These are phyloP conservation scores for Antheraea yamamai DNA, from an alignment of 2,888 invertebrate genomes.

Conservation along the genomic window DNA sequence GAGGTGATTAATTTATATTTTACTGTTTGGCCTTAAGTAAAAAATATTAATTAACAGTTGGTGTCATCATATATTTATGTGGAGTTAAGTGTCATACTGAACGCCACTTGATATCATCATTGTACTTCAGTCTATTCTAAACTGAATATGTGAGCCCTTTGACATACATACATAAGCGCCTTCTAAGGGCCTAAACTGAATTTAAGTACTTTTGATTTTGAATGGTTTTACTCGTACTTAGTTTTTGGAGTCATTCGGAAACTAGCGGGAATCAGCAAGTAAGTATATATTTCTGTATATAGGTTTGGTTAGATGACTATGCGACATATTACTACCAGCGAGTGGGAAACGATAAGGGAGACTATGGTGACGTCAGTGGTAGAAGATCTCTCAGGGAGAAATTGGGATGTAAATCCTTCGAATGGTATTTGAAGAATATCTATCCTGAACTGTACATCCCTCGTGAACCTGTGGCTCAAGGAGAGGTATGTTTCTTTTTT, in stretches of 20 bases:
- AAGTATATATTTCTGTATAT: constrained; percentile 27
- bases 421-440: constrained; percentile 98
- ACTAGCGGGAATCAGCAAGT: too few species aligned
- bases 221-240: too few species aligned
- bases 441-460: constrained; percentile 99
- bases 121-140: not conserved
- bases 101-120: not conserved
- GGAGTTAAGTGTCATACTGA: too few species aligned
- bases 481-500: constrained; percentile 88
- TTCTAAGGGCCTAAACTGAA: too few species aligned
- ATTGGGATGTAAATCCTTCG: constrained; percentile 96
- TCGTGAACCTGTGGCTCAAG: constrained; percentile 97
- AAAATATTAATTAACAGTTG: not conserved
- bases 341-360: constrained; percentile 98
- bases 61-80: not conserved
- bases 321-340: constrained; percentile 99
- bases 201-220: too few species aligned
- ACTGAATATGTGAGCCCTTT: not conserved
- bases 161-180: too few species aligned
- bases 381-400: constrained; percentile 90
- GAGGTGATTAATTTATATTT: constrained; percentile 76
- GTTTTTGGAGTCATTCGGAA: too few species aligned
- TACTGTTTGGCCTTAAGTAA: not conserved
- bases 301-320: constrained; percentile 98
- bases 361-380: constrained; percentile 95